Percentiles rank a stretch among this genome's conserved stretches.
These are phyloP conservation scores for Rhagonycha lutea DNA, from an alignment of 2,888 invertebrate species.

Conservation along the genomic window DNA sequence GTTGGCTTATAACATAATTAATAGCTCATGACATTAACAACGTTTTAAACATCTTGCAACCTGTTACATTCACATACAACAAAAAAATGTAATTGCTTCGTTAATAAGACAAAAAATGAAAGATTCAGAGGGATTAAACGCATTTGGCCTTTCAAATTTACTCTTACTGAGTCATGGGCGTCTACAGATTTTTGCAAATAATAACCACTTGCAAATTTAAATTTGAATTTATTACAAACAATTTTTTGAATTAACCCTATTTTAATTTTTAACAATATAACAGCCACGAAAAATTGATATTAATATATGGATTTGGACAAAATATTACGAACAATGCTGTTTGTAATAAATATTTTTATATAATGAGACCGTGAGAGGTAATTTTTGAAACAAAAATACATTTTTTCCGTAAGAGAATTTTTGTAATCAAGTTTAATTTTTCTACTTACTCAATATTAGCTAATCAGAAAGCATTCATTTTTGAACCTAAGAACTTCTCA, in stretches of 20 bases:
- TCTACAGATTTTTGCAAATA: background rate
- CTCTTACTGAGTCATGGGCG: background rate
- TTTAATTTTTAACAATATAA: background rate
- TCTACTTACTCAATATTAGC: no score
- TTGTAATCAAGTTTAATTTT: no score
- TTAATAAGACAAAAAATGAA: background rate
- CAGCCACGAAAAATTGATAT: no score
- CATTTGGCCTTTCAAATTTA: background rate
- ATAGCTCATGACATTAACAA: slow-evolving; percentile 10
- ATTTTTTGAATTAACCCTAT: background rate
- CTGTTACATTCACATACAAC: slow-evolving; percentile 11
- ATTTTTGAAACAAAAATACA: no score
- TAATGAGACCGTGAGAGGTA: no score
- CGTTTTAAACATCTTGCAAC: slow-evolving; percentile 14
- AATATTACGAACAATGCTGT: background rate
- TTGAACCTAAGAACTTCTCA: no score
- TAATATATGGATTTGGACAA: background rate
- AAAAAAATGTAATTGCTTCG: slow-evolving; percentile 5
- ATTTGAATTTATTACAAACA: background rate
- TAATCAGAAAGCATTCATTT: no score
- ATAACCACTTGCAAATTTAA: background rate
- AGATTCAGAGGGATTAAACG: background rate
- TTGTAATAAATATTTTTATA: no score
- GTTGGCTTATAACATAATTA: slow-evolving; percentile 13
- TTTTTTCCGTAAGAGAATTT: no score